Evolutionary conservation across 2,888 invertebrate species (phyloP).

Genomic region (Gasteruption jaculator): DNA sequence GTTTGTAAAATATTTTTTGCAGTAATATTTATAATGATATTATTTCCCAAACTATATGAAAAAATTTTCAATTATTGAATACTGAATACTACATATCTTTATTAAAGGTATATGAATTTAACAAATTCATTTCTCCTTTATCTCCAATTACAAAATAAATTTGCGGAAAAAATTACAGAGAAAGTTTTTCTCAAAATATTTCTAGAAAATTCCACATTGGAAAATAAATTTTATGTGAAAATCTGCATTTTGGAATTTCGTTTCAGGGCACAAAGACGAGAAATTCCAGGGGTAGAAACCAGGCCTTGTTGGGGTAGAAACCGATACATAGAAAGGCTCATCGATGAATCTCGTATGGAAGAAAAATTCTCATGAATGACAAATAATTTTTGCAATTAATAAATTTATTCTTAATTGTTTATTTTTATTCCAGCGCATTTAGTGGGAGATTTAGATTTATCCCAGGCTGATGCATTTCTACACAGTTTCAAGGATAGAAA

Average conservation of each 20-base stretch:
- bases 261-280: conserved; percentile 18
- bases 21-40: too few relatives aligned
- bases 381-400: conserved; percentile 1
- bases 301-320: conserved; percentile 28
- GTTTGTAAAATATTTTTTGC: too few relatives aligned
- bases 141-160: too few relatives aligned
- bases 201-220: too few relatives aligned
- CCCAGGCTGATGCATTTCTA: conserved; percentile 27
- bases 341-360: conserved; percentile 28
- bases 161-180: too few relatives aligned
- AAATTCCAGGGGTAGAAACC: conserved; percentile 22
- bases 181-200: too few relatives aligned
- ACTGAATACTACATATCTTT: too few relatives aligned
- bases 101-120: too few relatives aligned
- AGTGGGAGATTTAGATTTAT: conserved; percentile 23
- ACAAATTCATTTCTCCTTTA: too few relatives aligned
- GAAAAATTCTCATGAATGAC: too few relatives aligned
- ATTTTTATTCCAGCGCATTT: conserved; percentile 22
- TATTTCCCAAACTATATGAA: too few relatives aligned
- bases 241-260: background rate
- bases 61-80: too few relatives aligned
- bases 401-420: background rate
- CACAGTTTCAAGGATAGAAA: conserved; percentile 21
- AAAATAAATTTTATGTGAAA: background rate
- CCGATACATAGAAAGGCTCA: conserved; percentile 27